Base-by-base conservation (phyloP, 2,888 invertebrate genomes). In the Schizaphis graminum region DNA sequence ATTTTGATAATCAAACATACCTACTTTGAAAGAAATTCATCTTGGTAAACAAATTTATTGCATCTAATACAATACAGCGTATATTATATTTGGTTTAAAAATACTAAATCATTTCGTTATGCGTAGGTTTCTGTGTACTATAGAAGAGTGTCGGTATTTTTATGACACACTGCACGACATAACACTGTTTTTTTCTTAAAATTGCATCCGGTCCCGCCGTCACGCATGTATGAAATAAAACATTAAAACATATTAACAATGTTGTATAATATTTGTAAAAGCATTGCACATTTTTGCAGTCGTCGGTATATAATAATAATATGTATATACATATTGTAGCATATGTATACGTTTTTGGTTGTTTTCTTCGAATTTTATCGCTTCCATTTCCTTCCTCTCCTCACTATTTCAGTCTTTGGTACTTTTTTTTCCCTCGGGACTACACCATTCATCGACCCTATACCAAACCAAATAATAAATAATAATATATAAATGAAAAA, bases 131-230 rank as follows among this genome's bases (percentile, higher is more conserved):
- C 53, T 49, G 2, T 53, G 49, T 28, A 35, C 35, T 24, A 88
- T 24, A 88, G n/a, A 16, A n/a, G n/a, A 53, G 49, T n/a, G 26
- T 56, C 88, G 35, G 24, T 87, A 87, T 89, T 44, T 89, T 57
- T 61, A 84, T 84, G 28, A 56, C 53, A 53, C 28, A 47, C 53
- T 26, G 53, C 35, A 47, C n/a, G 35, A 35, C 28, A 84, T 53
- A 53, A 53, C 35, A 91, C n/a, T 67, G 21, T 35, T 67, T 49
- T 57, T 67, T 92, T 87, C 61, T 41, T 88, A 49, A 67, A 49
- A 92, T 49, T 49, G 35, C 87, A 49, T 88, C 92, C 92, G 67
- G 87, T 67, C 26, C 49, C 67, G 28, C 28, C 41, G 28, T 61
- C 86, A 49, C 47, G 56, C 57, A 35, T 91, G n/a, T 85, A 28